Conservation (phyloP, 1,140 invertebrate species). For the Pemphigus obesinymphae region DNA sequence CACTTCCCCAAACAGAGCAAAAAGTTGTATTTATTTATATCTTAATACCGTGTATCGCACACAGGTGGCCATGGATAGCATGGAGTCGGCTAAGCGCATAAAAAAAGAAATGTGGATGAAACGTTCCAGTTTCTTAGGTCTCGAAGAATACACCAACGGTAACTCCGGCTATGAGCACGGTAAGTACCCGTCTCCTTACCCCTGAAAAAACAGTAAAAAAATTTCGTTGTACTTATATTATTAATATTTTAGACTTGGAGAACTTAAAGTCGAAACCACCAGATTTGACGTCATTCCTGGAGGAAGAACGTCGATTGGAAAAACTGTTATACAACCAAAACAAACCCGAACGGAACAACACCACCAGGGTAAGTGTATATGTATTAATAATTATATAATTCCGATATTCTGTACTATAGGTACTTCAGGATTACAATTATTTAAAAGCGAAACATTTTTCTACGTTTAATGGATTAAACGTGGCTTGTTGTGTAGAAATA, state of each 20-base stretch:
- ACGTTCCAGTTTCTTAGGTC: slow-evolving; percentile 77
- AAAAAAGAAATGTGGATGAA: slow-evolving; percentile 79
- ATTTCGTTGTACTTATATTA: too few relatives aligned
- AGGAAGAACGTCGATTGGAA: slow-evolving; percentile 72
- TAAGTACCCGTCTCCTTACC: slow-evolving; percentile 32
- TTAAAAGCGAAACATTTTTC: too few relatives aligned
- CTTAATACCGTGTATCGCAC: background rate
- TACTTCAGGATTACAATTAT: too few relatives aligned
- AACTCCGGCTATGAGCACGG: slow-evolving; percentile 60
- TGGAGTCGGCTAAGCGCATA: slow-evolving; percentile 77
- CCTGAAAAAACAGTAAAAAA: too few relatives aligned
- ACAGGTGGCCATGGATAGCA: slow-evolving; percentile 50
- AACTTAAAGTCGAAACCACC: slow-evolving; percentile 65
- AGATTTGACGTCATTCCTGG: slow-evolving; percentile 70
- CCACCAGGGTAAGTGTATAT: background rate
- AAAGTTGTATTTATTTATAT: too few relatives aligned
- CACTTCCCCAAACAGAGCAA: too few relatives aligned
- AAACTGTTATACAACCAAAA: slow-evolving; percentile 56
- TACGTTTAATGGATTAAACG: too few relatives aligned
- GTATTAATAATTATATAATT: too few relatives aligned
- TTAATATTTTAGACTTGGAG: slow-evolving; percentile 52
- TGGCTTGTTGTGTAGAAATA: too few relatives aligned
- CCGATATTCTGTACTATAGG: too few relatives aligned
- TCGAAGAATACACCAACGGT: slow-evolving; percentile 65
- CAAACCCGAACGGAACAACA: slow-evolving; percentile 18